phyloP scores from a whole-genome alignment of 1,140 invertebrate genomes.

The Drosophila punjabiensis region DNA sequence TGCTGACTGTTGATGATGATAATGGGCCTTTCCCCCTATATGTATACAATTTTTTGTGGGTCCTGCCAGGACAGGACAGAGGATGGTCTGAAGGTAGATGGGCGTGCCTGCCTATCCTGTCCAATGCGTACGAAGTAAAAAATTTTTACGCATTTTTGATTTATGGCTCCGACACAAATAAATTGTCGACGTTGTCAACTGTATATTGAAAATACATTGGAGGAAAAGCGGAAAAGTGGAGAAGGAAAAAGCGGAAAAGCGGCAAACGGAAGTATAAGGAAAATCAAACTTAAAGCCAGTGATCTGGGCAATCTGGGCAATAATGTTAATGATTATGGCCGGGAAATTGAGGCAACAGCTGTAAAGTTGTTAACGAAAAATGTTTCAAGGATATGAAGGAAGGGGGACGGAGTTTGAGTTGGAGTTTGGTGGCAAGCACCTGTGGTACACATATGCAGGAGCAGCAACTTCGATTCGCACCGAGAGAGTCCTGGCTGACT shows the following conservation, averaged over 20 bases:
- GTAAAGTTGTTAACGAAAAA: constrained; percentile 60
- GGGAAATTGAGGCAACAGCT: constrained; percentile 64
- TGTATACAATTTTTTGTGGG: constrained; percentile 4
- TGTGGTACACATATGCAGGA: constrained; percentile 70
- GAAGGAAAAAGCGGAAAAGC: neutral
- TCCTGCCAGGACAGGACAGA: neutral
- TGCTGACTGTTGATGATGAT: constrained; percentile 83
- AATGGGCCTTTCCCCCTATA: constrained; percentile 58
- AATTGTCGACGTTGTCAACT: constrained; percentile 63
- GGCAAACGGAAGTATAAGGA: constrained; percentile 23
- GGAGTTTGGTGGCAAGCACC: constrained; percentile 38
- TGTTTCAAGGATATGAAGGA: constrained; percentile 11
- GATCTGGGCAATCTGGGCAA: constrained; percentile 49
- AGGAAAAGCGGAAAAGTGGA: neutral
- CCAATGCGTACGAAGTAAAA: constrained; percentile 54
- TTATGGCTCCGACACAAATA: constrained; percentile 71
- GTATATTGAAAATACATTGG: constrained; percentile 80
- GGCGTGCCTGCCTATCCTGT: constrained; percentile 25
- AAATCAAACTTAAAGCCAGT: constrained; percentile 49
- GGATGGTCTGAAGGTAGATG: constrained; percentile 2
- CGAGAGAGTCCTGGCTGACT: constrained; percentile 18
- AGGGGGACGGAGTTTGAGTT: neutral
- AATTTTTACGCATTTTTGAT: constrained; percentile 84
- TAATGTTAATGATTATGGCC: constrained; percentile 79
- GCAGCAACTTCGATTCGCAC: constrained; percentile 34